Evolutionary conservation across 2,797 vertebrate genomes (phyloP), one percentile per base, ranked within the genome.

Genomic region (Anabacerthia variegaticeps): DNA sequence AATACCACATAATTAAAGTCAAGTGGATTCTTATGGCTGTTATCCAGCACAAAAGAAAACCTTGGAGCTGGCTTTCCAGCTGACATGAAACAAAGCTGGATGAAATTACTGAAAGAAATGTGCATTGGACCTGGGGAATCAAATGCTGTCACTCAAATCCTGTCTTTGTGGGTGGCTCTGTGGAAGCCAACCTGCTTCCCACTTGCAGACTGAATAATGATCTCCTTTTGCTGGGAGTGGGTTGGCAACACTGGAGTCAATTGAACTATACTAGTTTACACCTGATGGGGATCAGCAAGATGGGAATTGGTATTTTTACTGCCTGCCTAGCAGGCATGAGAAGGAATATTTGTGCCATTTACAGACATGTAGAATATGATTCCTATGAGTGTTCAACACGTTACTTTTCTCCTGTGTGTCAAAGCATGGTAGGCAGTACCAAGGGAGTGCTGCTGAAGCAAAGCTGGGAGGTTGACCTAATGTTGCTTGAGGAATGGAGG

Each of bases 11-110:
- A 75, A 58, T 55, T 92, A 39, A 90, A 94, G 61, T 51, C 39
- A 79, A 85, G 49, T 89, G 73, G 65, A 14, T 72, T 78, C 76
- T 94, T 93, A 44, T 7, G 73, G 66, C 69, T 81, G 39, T 68
- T 83, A 66, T 54, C 66, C 66, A 66, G 39, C 1, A 2, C 43
- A 48, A 88, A 84, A 88, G 36, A 76, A 84, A 89, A 78, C 43
- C 51, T 81, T 48, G 34, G 36, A 84, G 51, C 54, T 3, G 13
- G 23, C 74, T 88, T 86, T 36, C 34, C 48, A 66, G 54, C 46
- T 77, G 54, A 78, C 30, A 30, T 62, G 68, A 67, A 85, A 44
- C 24, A 61, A 91, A 73, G 43, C 51, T n/a, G 27, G 44, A 66
- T 54, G 51, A 36, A 3, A 7, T 68, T 71, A 66, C 49, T 65